Conservation (phyloP, 2,888 invertebrate species). For the Temnothorax rugatulus region DNA sequence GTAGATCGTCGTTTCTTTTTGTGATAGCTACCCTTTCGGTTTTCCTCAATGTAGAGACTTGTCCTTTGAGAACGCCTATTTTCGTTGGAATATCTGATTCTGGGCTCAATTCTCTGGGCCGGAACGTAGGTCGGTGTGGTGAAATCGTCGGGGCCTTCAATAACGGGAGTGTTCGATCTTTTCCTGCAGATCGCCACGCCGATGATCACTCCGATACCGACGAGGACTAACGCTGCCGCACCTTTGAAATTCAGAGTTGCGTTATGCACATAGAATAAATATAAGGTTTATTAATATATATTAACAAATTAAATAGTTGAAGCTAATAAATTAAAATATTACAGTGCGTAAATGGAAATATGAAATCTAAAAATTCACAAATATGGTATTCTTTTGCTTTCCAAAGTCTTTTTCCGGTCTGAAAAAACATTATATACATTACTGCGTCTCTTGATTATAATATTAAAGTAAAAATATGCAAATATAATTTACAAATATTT, state of each 20-base stretch:
- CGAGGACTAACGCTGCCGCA: constrained; percentile 81
- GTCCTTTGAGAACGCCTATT: constrained; percentile 82
- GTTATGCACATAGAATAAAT: background rate
- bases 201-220: constrained; percentile 84
- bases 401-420: too few relatives aligned
- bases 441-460: background rate
- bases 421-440: background rate
- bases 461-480: background rate
- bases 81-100: constrained; percentile 81
- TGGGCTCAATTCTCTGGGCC: constrained; percentile 83
- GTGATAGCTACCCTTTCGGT: constrained; percentile 80
- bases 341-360: background rate
- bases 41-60: constrained; percentile 83
- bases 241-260: constrained; percentile 67
- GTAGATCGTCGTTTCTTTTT: constrained; percentile 1
- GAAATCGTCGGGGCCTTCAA: constrained; percentile 81
- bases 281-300: background rate
- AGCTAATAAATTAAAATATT: background rate
- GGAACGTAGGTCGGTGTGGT: constrained; percentile 84
- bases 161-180: constrained; percentile 74
- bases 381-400: background rate
- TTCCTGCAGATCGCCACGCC: constrained; percentile 83
- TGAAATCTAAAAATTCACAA: constrained; percentile 12
- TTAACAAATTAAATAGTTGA: background rate
- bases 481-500: background rate